phyloP scores from a whole-genome alignment of 1,140 invertebrate genomes.

The Monomorium pharaonis region DNA sequence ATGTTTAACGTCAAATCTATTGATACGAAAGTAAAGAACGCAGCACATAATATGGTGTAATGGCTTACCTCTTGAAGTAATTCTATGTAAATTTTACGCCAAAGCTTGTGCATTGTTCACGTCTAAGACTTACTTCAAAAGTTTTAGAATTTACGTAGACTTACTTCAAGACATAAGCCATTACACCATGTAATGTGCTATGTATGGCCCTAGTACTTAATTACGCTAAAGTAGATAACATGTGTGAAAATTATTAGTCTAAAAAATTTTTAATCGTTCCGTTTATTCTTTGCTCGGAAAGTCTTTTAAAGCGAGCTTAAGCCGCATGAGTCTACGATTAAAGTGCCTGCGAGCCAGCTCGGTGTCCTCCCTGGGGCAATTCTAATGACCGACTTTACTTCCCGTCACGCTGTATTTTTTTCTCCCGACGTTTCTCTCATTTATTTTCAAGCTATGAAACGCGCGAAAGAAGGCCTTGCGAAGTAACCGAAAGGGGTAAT shows the following conservation, averaged over 20 bases:
- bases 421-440: not conserved
- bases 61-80: too few relatives aligned
- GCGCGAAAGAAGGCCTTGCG: conserved; percentile 1
- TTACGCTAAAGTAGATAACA: not conserved
- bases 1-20: not conserved
- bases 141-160: too few relatives aligned
- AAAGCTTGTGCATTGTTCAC: too few relatives aligned
- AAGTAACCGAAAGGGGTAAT: conserved; percentile 22
- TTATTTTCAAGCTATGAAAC: conserved; percentile 58
- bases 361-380: conserved; percentile 70
- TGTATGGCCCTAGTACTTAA: too few relatives aligned
- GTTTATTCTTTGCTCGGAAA: conserved; percentile 43
- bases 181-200: too few relatives aligned
- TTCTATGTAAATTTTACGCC: too few relatives aligned
- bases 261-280: conserved; percentile 73
- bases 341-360: conserved; percentile 75
- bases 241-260: conserved; percentile 41
- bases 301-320: conserved; percentile 73
- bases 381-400: conserved; percentile 70
- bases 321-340: conserved; percentile 79
- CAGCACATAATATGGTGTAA: too few relatives aligned
- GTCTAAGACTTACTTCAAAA: too few relatives aligned
- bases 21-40: not conserved
- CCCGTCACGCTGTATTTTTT: not conserved
- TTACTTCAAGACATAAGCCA: too few relatives aligned